These are phyloP conservation scores for Heteromormyrus szaboi DNA, from an alignment of 2,797 vertebrate genomes.

Conservation along the genomic window DNA sequence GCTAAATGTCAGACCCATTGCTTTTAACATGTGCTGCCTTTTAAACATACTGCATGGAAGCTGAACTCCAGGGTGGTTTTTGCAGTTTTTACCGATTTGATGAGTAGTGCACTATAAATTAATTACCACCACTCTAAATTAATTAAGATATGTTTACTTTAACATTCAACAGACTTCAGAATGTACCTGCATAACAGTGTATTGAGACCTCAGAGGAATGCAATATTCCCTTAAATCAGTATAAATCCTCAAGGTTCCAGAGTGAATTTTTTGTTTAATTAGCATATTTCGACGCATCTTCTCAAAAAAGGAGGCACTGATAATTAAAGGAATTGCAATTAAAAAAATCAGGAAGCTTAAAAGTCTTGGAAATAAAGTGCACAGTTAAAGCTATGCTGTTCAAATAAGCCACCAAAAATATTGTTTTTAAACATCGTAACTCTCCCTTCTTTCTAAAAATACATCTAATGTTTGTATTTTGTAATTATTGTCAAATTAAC, in stretches of 20 bases:
- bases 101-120: not conserved
- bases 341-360: not conserved
- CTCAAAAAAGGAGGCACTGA: not conserved
- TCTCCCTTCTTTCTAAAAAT: not conserved
- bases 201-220: not conserved
- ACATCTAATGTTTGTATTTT: not conserved
- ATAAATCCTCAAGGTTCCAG: not conserved
- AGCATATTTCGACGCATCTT: not conserved
- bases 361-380: not conserved
- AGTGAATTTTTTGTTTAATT: not conserved
- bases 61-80: not conserved
- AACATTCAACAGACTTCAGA: not conserved
- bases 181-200: not conserved
- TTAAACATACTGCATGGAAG: not conserved
- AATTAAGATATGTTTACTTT: not conserved
- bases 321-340: not conserved
- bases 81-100: not conserved
- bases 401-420: not conserved
- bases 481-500: not conserved
- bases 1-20: not conserved
- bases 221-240: not conserved
- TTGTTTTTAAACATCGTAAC: not conserved
- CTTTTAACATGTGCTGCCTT: not conserved
- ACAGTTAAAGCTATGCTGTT: not conserved
- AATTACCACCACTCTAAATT: not conserved